These are phyloP conservation scores for Xerus rutilus DNA, from an alignment of 2,797 vertebrate species.

Conservation along the genomic window DNA sequence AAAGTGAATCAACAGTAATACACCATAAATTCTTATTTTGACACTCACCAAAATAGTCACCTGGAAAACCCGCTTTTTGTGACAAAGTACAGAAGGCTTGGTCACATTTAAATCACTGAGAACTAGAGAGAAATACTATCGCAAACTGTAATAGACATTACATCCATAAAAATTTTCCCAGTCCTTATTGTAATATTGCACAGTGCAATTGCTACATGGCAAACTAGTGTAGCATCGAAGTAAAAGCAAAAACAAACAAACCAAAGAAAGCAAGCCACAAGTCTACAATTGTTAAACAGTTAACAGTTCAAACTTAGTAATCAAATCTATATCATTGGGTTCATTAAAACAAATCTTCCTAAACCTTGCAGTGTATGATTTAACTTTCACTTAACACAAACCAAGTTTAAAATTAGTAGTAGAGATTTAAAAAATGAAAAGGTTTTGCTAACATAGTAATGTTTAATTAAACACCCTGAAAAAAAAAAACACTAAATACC, in stretches of 20 bases:
- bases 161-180: conserved; percentile 98
- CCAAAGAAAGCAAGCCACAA: conserved; percentile 92
- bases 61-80: conserved; percentile 99
- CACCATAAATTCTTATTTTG: conserved; percentile 99
- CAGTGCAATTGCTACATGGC: conserved; percentile 99
- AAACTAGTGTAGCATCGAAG: conserved; percentile 99
- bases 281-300: conserved; percentile 95
- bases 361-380: conserved; percentile 98
- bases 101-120: conserved; percentile 99
- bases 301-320: conserved; percentile 96
- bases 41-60: conserved; percentile 99
- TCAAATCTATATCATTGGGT: conserved; percentile 93
- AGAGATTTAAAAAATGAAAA: conserved; percentile 89
- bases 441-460: conserved; percentile 93
- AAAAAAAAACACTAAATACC: conserved; percentile 90
- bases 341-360: conserved; percentile 94
- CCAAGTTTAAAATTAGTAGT: conserved; percentile 88
- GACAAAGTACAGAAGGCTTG: conserved; percentile 99
- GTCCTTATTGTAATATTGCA: conserved; percentile 99
- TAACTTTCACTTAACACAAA: conserved; percentile 94
- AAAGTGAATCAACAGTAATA: conserved; percentile 99
- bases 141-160: conserved; percentile 99
- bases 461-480: conserved; percentile 96
- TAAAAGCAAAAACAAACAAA: conserved; percentile 91
- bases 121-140: conserved; percentile 99